These are phyloP conservation scores for Lochmaea capreae DNA, from an alignment of 2,888 invertebrate species.

Conservation along the genomic window DNA sequence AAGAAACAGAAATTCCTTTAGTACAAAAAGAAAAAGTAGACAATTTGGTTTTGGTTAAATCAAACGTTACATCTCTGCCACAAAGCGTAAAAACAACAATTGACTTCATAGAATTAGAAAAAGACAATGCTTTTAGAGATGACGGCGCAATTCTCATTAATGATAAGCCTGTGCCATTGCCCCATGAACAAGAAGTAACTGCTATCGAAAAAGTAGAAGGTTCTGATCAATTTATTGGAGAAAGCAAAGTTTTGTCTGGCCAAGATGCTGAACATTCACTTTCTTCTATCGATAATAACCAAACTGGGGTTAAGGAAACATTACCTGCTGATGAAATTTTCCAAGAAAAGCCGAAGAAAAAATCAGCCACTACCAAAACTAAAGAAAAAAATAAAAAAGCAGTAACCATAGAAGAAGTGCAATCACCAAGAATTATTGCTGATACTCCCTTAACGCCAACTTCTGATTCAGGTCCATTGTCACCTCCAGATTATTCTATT, in stretches of 20 bases:
- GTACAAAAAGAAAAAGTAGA: constrained; percentile 15
- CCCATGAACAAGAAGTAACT: neutral
- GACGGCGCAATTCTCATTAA: constrained; percentile 47
- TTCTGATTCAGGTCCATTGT: constrained; percentile 60
- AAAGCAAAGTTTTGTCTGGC: neutral
- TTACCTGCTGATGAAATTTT: neutral
- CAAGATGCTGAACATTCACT: constrained; percentile 19
- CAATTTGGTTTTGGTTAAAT: constrained; percentile 13
- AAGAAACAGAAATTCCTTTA: constrained; percentile 39
- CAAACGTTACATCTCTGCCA: constrained; percentile 8
- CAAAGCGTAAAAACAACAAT: constrained; percentile 36
- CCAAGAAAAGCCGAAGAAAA: constrained; percentile 39
- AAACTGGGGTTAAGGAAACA: neutral
- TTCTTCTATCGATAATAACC: neutral
- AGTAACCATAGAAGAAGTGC: constrained; percentile 69
- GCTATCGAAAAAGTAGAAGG: neutral
- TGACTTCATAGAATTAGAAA: constrained; percentile 50
- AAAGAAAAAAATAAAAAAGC: constrained; percentile 63
- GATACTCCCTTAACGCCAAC: constrained; percentile 68
- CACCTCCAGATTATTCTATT: constrained; percentile 58
- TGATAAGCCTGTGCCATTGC: constrained; percentile 47
- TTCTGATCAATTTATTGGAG: neutral
- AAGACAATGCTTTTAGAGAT: constrained; percentile 28
- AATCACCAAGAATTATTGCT: constrained; percentile 65
- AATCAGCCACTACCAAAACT: constrained; percentile 48